Conservation (phyloP, 2,888 invertebrate species). For the Polymixis lichenea region DNA sequence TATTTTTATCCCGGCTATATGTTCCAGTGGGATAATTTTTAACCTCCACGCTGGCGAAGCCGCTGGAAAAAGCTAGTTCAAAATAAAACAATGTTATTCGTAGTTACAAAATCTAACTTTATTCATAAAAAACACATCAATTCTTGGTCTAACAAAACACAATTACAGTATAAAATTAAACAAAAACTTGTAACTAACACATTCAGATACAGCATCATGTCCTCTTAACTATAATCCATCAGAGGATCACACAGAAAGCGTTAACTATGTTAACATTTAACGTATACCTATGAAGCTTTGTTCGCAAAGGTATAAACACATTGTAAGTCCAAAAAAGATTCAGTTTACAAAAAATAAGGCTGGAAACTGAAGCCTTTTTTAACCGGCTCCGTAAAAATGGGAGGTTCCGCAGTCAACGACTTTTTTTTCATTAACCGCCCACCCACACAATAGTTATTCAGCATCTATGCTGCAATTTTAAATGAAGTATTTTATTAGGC, state of each 20-base stretch:
- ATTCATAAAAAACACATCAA: slow-evolving; percentile 64
- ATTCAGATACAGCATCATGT: slow-evolving; percentile 1
- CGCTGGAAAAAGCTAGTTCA: no score
- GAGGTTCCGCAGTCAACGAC: neutral
- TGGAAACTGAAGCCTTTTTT: neutral
- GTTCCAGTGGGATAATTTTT: no score
- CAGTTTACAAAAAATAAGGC: neutral
- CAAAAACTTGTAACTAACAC: slow-evolving; percentile 8
- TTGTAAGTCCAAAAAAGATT: neutral
- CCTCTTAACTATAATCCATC: slow-evolving; percentile 6
- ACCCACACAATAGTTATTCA: neutral
- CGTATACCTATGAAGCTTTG: neutral
- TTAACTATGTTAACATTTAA: slow-evolving; percentile 15
- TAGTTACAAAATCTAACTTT: slow-evolving; percentile 75
- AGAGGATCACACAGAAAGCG: neutral
- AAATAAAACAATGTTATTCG: slow-evolving; percentile 55
- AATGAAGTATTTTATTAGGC: neutral
- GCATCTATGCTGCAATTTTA: neutral
- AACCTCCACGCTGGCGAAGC: no score
- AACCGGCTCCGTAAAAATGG: neutral
- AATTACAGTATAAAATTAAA: slow-evolving; percentile 26
- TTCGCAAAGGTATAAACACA: neutral
- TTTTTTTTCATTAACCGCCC: no score
- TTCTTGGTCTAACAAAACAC: slow-evolving; percentile 55
- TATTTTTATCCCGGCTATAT: no score